Percentiles rank a stretch among this genome's conserved stretches.
phyloP scores from a whole-genome alignment of 64 coral and sea anemone genomes.

The Montipora capricornis region DNA sequence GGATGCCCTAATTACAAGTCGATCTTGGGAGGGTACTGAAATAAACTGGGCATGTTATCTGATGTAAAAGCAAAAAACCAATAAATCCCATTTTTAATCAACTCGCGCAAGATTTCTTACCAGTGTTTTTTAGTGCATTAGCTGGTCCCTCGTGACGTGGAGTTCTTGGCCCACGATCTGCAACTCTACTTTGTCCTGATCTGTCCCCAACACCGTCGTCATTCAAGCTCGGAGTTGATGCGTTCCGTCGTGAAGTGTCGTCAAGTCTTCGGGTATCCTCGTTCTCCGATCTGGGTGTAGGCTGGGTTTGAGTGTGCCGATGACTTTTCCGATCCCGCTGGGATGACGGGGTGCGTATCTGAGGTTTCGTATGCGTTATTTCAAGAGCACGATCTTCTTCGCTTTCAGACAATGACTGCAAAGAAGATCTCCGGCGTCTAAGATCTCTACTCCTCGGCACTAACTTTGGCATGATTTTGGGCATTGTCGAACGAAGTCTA shows the following conservation, averaged over 20 bases:
- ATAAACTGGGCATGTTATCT: neutral
- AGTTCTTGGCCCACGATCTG: neutral
- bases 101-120: neutral
- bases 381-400: slow-evolving; percentile 86
- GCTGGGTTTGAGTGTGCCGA: slow-evolving; percentile 71
- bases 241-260: slow-evolving; percentile 58
- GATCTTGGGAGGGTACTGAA: no score
- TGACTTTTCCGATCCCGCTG: slow-evolving; percentile 81
- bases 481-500: slow-evolving; percentile 7
- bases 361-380: slow-evolving; percentile 56
- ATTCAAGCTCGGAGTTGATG: slow-evolving; percentile 79
- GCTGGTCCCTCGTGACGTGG: slow-evolving; percentile 2
- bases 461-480: slow-evolving; percentile 52
- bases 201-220: slow-evolving; percentile 21
- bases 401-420: slow-evolving; percentile 87
- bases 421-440: slow-evolving; percentile 56
- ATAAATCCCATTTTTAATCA: neutral
- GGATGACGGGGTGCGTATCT: slow-evolving; percentile 65
- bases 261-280: slow-evolving; percentile 66
- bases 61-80: neutral
- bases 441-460: slow-evolving; percentile 64
- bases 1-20: no score
- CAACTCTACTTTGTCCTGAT: neutral
- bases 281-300: slow-evolving; percentile 61
- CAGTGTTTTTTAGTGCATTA: neutral